A percentile compares a stretch with the other conserved stretches of the same genome.
These are phyloP conservation scores for Melanotaenia trifasciata DNA, from an alignment of 2,797 vertebrate species.

Conservation along the genomic window DNA sequence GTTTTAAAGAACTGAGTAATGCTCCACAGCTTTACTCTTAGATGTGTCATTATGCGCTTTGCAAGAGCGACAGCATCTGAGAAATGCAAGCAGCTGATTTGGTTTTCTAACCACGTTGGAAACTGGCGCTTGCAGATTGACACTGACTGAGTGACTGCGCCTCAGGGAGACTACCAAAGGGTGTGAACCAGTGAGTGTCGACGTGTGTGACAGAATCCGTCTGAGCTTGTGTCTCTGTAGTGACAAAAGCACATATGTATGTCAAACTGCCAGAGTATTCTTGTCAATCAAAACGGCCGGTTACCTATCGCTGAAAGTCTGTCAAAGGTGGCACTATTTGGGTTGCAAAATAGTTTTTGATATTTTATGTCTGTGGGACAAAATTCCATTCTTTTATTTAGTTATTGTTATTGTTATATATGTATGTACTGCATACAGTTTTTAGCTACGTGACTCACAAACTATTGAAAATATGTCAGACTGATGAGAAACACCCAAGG, in stretches of 20 bases:
- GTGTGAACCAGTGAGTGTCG: conserved; percentile 50
- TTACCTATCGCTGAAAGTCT: conserved; percentile 34
- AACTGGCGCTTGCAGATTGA: conserved; percentile 65
- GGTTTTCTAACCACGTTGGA: conserved; percentile 46
- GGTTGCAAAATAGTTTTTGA: conserved; percentile 9
- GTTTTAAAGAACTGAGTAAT: conserved; percentile 34
- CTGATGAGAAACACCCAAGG: conserved; percentile 12
- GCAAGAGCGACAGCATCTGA: conserved; percentile 27
- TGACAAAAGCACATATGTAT: conserved; percentile 64
- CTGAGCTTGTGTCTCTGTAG: conserved; percentile 46
- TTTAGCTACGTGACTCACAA: conserved; percentile 2
- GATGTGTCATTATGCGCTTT: conserved; percentile 46
- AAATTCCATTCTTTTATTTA: not conserved
- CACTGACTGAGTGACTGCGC: conserved; percentile 66
- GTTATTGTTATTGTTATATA: too few relatives aligned
- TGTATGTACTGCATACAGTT: conserved; percentile 16
- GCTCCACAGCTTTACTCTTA: conserved; percentile 35
- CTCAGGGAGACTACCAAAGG: conserved; percentile 56
- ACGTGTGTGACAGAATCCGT: conserved; percentile 53
- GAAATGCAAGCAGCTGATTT: conserved; percentile 54
- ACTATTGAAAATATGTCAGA: conserved; percentile 37
- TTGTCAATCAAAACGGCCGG: conserved; percentile 49
- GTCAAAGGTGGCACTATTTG: conserved; percentile 29
- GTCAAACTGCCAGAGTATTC: conserved; percentile 60
- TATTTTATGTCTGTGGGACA: not conserved